Conservation (phyloP, 30 jellyfish, hydroid and myxozoan species). For the Chironex yamaguchii region DNA sequence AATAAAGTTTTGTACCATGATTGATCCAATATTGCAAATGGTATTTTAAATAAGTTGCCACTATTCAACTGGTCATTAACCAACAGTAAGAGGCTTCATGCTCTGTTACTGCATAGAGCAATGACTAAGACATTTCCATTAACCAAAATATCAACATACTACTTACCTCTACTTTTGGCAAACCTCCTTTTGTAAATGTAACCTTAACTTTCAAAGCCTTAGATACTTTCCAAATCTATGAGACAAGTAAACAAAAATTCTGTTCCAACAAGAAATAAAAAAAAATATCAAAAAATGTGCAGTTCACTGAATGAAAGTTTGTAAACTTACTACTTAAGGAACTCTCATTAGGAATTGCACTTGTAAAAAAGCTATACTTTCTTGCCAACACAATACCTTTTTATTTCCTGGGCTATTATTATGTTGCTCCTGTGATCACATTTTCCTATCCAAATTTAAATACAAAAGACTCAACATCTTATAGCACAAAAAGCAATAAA, state of each 20-base stretch:
- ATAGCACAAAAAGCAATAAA: too few species aligned
- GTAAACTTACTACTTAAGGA: too few species aligned
- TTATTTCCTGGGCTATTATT: too few species aligned
- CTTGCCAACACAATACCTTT: too few species aligned
- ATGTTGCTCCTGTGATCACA: too few species aligned
- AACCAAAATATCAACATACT: background rate
- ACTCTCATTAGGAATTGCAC: too few species aligned
- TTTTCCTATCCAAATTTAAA: too few species aligned
- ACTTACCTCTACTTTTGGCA: conserved; percentile 73
- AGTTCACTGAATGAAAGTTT: background rate
- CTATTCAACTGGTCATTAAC: too few species aligned
- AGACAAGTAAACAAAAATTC: background rate
- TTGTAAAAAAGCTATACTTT: too few species aligned
- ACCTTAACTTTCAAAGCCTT: conserved; percentile 84
- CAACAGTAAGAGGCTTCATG: too few species aligned
- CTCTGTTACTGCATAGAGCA: too few species aligned
- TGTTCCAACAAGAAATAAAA: background rate
- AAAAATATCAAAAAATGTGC: background rate
- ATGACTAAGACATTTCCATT: background rate
- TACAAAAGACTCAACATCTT: too few species aligned
- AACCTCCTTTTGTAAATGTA: conserved; percentile 54
- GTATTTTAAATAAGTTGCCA: background rate
- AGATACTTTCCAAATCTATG: conserved; percentile 90
- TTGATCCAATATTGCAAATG: background rate
- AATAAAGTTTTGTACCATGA: background rate